Conservation (phyloP, 2,113 vertebrate species). For the Oreochromis aureus region DNA sequence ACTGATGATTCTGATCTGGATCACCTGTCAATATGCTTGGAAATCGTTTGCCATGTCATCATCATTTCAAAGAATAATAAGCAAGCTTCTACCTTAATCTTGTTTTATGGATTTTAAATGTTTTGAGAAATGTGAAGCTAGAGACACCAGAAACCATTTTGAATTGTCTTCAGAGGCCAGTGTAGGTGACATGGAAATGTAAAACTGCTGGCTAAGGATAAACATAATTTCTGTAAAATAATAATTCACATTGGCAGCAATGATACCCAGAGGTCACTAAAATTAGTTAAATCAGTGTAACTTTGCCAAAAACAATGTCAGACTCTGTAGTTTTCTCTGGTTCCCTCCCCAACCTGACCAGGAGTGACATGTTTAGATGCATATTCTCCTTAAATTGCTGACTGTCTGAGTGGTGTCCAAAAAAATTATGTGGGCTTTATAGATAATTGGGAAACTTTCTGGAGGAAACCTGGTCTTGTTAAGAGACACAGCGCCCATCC, state of each 20-base stretch:
- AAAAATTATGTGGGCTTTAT: not conserved
- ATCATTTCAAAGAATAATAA: not conserved
- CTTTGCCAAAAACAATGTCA: not conserved
- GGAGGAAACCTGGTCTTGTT: not conserved
- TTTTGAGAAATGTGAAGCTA: not conserved
- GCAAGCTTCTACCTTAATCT: not conserved
- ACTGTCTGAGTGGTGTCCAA: not conserved
- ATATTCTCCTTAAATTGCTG: not conserved
- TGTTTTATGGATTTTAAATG: not conserved
- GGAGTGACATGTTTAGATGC: rapidly evolving
- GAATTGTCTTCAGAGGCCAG: not conserved
- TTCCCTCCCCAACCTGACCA: not conserved
- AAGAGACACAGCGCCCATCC: not conserved
- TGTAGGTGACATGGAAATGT: not conserved
- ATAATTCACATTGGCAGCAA: not conserved
- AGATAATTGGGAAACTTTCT: not conserved
- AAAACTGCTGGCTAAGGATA: not conserved
- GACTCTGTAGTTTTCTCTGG: not conserved
- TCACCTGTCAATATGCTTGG: not conserved
- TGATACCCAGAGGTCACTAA: not conserved
- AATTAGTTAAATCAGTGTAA: not conserved
- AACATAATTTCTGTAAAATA: not conserved
- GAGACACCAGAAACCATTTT: not conserved
- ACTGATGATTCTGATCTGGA: not conserved
- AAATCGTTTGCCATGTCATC: not conserved